Conservation (phyloP, 2,797 vertebrate genomes). For the Furcifer pardalis region DNA sequence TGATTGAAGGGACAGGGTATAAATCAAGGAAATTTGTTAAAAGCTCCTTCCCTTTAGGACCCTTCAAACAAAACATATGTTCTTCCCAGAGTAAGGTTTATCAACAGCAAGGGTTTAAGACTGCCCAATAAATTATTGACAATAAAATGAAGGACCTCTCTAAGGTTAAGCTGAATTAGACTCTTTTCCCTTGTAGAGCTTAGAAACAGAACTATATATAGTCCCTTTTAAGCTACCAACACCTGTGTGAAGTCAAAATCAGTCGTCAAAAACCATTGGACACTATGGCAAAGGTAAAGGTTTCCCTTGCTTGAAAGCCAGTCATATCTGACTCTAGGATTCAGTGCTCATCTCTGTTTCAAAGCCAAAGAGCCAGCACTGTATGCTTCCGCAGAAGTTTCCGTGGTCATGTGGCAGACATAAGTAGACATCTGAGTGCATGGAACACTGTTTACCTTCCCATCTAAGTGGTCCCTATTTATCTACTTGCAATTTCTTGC, state of each 20-base stretch:
- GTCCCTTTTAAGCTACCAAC: neutral
- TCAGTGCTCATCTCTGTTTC: too few species aligned
- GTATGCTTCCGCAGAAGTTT: too few species aligned
- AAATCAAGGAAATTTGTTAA: slow-evolving; percentile 1
- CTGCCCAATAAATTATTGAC: neutral
- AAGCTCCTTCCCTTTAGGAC: neutral
- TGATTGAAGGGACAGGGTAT: slow-evolving; percentile 11
- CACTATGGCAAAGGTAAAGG: neutral
- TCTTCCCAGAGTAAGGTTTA: slow-evolving; percentile 1
- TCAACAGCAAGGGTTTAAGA: slow-evolving; percentile 7
- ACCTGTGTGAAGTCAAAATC: neutral
- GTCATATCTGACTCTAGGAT: too few species aligned
- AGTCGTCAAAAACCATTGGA: neutral
- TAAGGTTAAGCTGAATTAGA: neutral
- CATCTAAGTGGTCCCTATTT: too few species aligned
- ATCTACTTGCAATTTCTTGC: too few species aligned
- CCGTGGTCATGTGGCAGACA: too few species aligned
- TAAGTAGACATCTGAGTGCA: too few species aligned
- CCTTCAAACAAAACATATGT: slow-evolving; percentile 21
- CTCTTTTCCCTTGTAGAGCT: neutral
- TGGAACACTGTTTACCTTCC: too few species aligned
- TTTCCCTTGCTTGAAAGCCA: too few species aligned
- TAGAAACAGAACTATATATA: too few species aligned
- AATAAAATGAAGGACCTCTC: neutral
- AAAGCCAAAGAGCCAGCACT: too few species aligned